Evolutionary conservation across 2,113 vertebrate genomes (phyloP), one percentile per base, ranked within the genome.

Genomic region (Scartelaos histophorus): DNA sequence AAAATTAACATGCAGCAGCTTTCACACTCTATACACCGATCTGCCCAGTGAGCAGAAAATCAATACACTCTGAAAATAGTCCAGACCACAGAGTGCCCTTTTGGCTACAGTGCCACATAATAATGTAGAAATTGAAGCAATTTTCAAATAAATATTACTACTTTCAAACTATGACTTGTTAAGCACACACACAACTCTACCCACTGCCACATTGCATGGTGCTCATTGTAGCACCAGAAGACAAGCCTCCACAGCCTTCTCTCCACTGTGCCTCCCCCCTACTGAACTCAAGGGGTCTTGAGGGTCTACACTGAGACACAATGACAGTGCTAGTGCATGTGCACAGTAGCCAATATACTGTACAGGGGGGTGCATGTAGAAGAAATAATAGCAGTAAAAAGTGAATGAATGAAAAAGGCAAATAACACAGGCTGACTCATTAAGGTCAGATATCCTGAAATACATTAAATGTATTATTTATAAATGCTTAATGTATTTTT

Each of bases 1-100:
- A 74, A 85, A 88, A 88, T 88, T 83, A 91, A 90, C 82, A 90
- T 88, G 89, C 87, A 90, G 87, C 88, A 82, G 83, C 87, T 85
- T 87, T 83, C 89, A 81, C 83, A 83, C 87, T 86, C 84, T 46
- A 82, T 84, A 79, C 76, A 85, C 82, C 83, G 82, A 85, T 82
- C 82, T 82, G 87, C 82, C 85, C 86, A 89, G 77, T 87, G 85
- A 86, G 85, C 81, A 87, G 82, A 86, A 85, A 89, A 88, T 79
- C 85, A 87, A 85, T 75, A 87, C 76, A 76, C 29, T 83, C 79
- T 80, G 81, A 81, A 89, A 88, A 88, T 77, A 87, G 79, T 54
- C 64, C 51, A 16, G 34, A 80, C 62, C 65, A 64, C 51, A 73
- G 66, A 76, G 25, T 74, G 69, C 38, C 67, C 78, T 66, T 79